Evolutionary conservation across 1,140 invertebrate genomes (phyloP).

Genomic region (Heliconius hermathena): DNA sequence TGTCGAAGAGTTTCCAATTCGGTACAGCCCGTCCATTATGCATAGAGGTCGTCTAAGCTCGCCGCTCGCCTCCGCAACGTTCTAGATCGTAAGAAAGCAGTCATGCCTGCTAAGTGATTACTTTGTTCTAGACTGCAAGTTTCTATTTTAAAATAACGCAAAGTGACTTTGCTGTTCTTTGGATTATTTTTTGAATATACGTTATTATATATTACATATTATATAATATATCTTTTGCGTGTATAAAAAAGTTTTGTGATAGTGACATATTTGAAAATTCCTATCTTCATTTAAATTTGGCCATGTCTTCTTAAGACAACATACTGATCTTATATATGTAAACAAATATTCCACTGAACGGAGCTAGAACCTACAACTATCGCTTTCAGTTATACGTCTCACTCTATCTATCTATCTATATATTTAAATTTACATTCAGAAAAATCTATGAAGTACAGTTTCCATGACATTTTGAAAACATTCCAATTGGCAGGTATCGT

Average conservation of each 20-base stretch:
- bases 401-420: not conserved
- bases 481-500: not conserved
- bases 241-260: too few species aligned
- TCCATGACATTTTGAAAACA: not conserved
- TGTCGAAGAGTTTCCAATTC: not conserved
- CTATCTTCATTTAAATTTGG: too few species aligned
- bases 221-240: not conserved
- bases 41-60: constrained; percentile 16
- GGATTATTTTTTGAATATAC: not conserved
- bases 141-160: not conserved
- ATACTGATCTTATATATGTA: too few species aligned
- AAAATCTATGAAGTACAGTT: not conserved
- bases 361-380: too few species aligned
- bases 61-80: not conserved
- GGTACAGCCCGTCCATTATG: constrained; percentile 13
- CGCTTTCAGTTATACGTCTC: not conserved
- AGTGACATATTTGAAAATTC: too few species aligned
- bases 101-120: constrained; percentile 6
- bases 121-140: constrained; percentile 10
- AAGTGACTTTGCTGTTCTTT: not conserved
- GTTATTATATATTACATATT: not conserved
- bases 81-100: constrained; percentile 6
- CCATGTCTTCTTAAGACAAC: too few species aligned
- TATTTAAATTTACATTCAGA: not conserved
- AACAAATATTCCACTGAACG: too few species aligned